Evolutionary conservation across 2,113 vertebrate species (phyloP), one percentile per base, ranked within the genome.

Genomic region (Barnardius zonarius): DNA sequence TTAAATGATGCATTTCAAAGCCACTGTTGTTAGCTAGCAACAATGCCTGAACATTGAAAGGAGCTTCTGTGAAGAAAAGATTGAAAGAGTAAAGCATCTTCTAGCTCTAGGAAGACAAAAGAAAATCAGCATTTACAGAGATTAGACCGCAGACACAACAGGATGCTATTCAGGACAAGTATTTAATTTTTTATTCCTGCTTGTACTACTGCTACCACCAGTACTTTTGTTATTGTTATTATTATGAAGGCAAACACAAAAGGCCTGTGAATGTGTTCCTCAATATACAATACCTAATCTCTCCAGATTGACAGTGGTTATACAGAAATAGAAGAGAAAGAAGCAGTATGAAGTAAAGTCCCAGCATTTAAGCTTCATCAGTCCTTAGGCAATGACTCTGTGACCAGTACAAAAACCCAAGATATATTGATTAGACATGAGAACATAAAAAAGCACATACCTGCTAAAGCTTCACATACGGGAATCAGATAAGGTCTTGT

Each of bases 1-100:
- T 94, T 84, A 90, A 92, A 88, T 88, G 33, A 81, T 67, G 25
- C 27, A 82, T 96, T 97, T 97, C 93, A 95, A 88, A 96, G 86
- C 33, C 72, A 62, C 49, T 7, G 57, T 88, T 95, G 91, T 91
- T 94, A 67, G 57, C 86, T 83, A 95, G 70, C 68, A 90, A 95
- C 93, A 96, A 88, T 88, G 68, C 41, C 54, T 83, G 61, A 86
- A 88, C 84, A 86, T 96, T 96, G 90, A 91, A 95, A 96, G 86
- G 81, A 31, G 43, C 83, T 96, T 90, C 81, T 93, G 18, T 86
- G 87, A 89, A 95, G 86, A 68, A 92, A 81, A 93, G 28, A 75
- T 83, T 90, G 86, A 95, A 93, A 95, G 55, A 81, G 59, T 86
- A 70, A 86, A 84, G 79, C 70, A 62, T 84, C 76, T 83, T 91